Base-by-base conservation (phyloP, 2,888 invertebrate genomes). In the Cephus runcator region DNA sequence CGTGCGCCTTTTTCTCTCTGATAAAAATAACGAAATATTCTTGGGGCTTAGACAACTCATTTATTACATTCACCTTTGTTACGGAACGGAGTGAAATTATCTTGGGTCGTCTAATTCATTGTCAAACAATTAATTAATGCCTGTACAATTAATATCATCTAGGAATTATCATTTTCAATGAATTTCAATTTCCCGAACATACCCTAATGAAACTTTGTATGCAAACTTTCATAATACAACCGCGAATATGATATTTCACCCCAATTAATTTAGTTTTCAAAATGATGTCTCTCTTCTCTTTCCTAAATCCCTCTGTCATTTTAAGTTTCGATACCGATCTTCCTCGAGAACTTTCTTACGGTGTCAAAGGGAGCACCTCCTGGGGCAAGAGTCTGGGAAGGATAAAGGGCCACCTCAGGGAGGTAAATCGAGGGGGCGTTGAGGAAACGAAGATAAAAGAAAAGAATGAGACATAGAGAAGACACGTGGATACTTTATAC, bases 401-500 rank as follows among this genome's bases (percentile, higher is more conserved):
- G 1, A 56, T 56, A 56, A 15, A 2, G 40, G 40, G 40, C 35
- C 35, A 23, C 23, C 34, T 34, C 34, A 34, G 34, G 23, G 6
- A 56, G 23, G 15, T 9, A 56, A 56, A 56, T 23, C 15, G 40
- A 56, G 40, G 40, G 23, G 23, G 9, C 40, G 23, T 23, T 23
- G 23, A 2, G 40, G 40, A 23, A 23, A 56, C 40, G 40, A 23
- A 56, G 56, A 56, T 56, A 56, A 56, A 56, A 56, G 56, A 83
- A 76, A 82, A 86, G 80, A 84, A 86, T 85, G 83, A 79, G 85
- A 85, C 79, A 23, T 33, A 71, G 30, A 31, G 82, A 82, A 31
- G 82, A 82, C 74, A 75, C 30, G 77, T 69, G 79, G 86, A 85
- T 84, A 83, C 79, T 82, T 83, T 78, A 23, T 56, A 56, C 76